A percentile compares a stretch with the other conserved stretches of the same genome.
phyloP scores from a whole-genome alignment of 2,113 vertebrate species.

The Diphyllodes magnificus region DNA sequence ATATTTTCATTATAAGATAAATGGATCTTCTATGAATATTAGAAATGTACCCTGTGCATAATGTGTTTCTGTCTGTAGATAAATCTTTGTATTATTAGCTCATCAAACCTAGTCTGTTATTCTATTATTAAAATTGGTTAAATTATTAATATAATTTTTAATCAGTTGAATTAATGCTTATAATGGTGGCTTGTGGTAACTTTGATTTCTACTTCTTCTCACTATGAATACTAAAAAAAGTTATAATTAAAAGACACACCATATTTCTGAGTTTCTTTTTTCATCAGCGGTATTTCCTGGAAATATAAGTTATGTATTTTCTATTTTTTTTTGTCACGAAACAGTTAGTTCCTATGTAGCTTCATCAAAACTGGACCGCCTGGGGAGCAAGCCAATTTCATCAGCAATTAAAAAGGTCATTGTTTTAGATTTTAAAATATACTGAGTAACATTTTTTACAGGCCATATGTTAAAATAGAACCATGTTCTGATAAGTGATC shows the following conservation, averaged over 20 bases:
- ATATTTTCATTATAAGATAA: slow-evolving; percentile 1
- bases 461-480: slow-evolving; percentile 28
- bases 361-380: slow-evolving; percentile 17
- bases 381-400: slow-evolving; percentile 47
- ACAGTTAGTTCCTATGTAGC: not conserved
- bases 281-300: not conserved
- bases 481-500: not conserved
- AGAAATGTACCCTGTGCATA: not conserved
- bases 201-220: slow-evolving; percentile 6
- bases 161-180: not conserved
- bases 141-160: slow-evolving; percentile 5
- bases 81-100: slow-evolving; percentile 31
- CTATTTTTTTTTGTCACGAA: not conserved
- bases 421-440: slow-evolving; percentile 28
- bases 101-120: not conserved
- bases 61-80: slow-evolving; percentile 20
- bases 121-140: not conserved
- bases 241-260: not conserved
- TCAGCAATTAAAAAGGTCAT: slow-evolving; percentile 46
- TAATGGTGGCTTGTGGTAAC: not conserved
- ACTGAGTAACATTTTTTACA: not conserved
- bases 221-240: not conserved
- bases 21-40: not conserved
- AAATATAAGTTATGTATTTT: not conserved
- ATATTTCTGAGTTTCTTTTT: slow-evolving; percentile 7